phyloP scores from a whole-genome alignment of 2,797 vertebrate species.

The Peromyscus melanophrys region DNA sequence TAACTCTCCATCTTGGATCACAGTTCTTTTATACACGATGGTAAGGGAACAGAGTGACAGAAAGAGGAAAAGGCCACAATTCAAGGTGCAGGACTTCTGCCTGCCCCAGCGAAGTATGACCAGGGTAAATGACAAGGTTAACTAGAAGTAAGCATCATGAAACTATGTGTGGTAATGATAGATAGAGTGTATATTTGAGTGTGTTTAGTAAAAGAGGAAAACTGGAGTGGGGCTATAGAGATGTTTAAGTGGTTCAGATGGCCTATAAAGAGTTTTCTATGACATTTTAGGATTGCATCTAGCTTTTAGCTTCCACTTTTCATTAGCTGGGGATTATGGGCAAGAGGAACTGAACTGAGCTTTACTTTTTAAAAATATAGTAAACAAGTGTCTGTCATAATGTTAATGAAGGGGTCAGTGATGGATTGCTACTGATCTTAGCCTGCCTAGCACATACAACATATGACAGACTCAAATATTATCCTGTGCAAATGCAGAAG shows the following conservation, averaged over 20 bases:
- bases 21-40: neutral
- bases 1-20: neutral
- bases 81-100: neutral
- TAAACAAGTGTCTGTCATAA: conserved; percentile 15
- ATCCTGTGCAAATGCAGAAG: conserved; percentile 27
- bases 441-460: neutral
- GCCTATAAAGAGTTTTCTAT: neutral
- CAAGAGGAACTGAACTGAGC: neutral
- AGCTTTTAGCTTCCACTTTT: neutral
- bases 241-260: neutral
- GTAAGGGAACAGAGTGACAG: neutral
- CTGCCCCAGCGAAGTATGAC: neutral
- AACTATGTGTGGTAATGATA: neutral
- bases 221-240: neutral
- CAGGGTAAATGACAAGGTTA: neutral
- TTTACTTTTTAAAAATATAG: neutral
- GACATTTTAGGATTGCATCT: neutral
- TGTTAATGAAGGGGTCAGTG: neutral
- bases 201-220: neutral
- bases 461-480: neutral
- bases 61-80: neutral
- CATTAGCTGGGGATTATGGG: neutral
- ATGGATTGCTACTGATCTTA: neutral
- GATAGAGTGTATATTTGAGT: neutral
- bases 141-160: neutral